These are phyloP conservation scores for Myotis brandtii DNA, from an alignment of 2,113 vertebrate genomes.

Conservation along the genomic window DNA sequence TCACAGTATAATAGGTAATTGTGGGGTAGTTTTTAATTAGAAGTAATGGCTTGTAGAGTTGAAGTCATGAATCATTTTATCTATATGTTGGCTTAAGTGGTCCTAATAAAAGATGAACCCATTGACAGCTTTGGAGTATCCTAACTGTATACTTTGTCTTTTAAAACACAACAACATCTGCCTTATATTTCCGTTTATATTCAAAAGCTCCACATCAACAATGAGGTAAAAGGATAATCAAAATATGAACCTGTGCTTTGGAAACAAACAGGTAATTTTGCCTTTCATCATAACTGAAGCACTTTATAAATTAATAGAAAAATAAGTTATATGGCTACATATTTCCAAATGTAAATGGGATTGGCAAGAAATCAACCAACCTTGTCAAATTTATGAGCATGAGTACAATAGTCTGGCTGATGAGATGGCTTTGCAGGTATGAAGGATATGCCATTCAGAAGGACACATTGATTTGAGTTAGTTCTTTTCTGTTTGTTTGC, in stretches of 20 bases:
- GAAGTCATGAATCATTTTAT: constrained; percentile 90
- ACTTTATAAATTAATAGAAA: constrained; percentile 78
- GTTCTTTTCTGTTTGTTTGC: constrained; percentile 79
- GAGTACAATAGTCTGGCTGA: constrained; percentile 53
- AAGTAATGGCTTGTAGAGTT: constrained; percentile 92
- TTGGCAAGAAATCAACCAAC: constrained; percentile 72
- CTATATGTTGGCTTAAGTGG: constrained; percentile 85
- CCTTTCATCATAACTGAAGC: constrained; percentile 62
- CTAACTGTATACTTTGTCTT: constrained; percentile 86
- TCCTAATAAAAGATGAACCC: constrained; percentile 83
- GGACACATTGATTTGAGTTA: constrained; percentile 78
- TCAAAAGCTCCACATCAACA: not conserved
- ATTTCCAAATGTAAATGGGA: constrained; percentile 75
- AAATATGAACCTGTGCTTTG: constrained; percentile 58
- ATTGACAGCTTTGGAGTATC: constrained; percentile 81
- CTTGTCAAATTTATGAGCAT: constrained; percentile 80
- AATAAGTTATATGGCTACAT: constrained; percentile 26
- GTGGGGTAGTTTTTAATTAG: constrained; percentile 95
- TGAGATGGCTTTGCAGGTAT: constrained; percentile 74
- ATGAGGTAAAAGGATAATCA: constrained; percentile 41
- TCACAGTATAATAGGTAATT: constrained; percentile 90
- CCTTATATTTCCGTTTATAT: not conserved
- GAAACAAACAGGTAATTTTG: constrained; percentile 59
- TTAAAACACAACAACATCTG: constrained; percentile 76
- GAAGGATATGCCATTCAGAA: constrained; percentile 76